A percentile compares a stretch with the other conserved stretches of the same genome.
These are phyloP conservation scores for Caenorhabditis sp. DNA, from an alignment of 2,888 invertebrate genomes.

Conservation along the genomic window DNA sequence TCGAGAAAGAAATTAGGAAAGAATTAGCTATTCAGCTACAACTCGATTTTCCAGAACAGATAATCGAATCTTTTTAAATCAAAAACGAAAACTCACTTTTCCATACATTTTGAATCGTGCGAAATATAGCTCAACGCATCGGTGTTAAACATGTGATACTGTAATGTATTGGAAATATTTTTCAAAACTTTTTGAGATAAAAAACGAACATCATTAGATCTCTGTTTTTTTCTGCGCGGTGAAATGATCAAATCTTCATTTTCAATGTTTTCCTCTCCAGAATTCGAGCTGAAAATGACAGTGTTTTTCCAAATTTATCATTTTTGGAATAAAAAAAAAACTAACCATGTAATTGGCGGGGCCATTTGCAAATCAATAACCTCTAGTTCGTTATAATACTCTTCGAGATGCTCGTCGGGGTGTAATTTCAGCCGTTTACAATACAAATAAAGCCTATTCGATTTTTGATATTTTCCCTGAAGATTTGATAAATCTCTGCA, in stretches of 20 bases:
- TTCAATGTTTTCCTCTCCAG: constrained; percentile 5
- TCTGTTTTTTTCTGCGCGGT: constrained; percentile 2
- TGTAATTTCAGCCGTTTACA: constrained; percentile 29
- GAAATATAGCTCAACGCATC: constrained; percentile 31
- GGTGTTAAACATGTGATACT: constrained; percentile 31
- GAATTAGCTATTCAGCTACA: too few relatives aligned
- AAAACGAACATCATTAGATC: constrained; percentile 9
- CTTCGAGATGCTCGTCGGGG: constrained; percentile 26
- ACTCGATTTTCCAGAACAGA: too few relatives aligned
- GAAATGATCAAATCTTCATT: constrained; percentile 8
- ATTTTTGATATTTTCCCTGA: constrained; percentile 4
- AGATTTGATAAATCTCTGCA: constrained; percentile 26
- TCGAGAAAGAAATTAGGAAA: too few relatives aligned
- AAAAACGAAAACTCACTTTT: constrained; percentile 17
- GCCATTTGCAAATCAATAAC: constrained; percentile 33
- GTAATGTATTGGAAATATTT: background rate
- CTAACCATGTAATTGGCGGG: constrained; percentile 3
- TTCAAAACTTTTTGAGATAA: background rate
- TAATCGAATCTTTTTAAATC: background rate
- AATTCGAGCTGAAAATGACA: constrained; percentile 7
- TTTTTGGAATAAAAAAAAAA: background rate
- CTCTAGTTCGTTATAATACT: constrained; percentile 35
- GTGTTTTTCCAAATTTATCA: too few relatives aligned
- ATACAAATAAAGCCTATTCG: background rate
- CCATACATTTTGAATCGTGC: constrained; percentile 13